Evolutionary conservation across 2,888 invertebrate genomes (phyloP), one percentile per base, ranked within the genome.

Genomic region (Tetragnatha montana): DNA sequence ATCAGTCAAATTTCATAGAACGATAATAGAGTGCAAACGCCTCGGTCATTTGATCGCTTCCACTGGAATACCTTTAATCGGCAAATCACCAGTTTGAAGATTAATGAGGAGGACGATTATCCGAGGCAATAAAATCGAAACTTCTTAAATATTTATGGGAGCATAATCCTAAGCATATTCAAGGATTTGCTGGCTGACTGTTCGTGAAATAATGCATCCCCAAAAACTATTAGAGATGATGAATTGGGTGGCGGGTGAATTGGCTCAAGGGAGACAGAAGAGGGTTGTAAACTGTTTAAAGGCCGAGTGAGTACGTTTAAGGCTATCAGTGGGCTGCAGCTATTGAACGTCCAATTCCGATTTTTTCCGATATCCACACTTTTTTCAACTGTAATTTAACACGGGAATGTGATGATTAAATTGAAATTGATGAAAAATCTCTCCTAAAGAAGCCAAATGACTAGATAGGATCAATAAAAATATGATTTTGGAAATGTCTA

Each of bases 1-100:
- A 89, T 85, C 85, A 85, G 81, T 89, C 85, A 89, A 86, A 89
- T 89, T 89, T 85, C 85, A 89, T 89, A 71, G 70, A 85, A 81
- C 85, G 85, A 78, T 85, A 85, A 86, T 81, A 81, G 76, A 85
- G 81, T 51, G 68, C 21, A 74, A 78, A 70, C 17, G 51, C 50
- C 85, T 71, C 70, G 75, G 89, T 85, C 81, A 89, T 85, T 86
- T 85, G 89, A 89, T 81, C 85, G 1, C 35, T 81, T 81, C 85
- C 70, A 81, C 81, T 78, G 82, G 85, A 85, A 81, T 81, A 85
- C 89, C 85, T 89, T 89, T 78, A 76, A 85, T 81, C 81, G 85
- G 85, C 81, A 89, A 85, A 89, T 85, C 89, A 85, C 80, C 68
- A 70, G 50, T 89, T 71, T 68, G 69, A 47, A 81, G 89, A 89